Evolutionary conservation across 64 coral and sea anemone species (phyloP).

Genomic region (Montipora capricornis): DNA sequence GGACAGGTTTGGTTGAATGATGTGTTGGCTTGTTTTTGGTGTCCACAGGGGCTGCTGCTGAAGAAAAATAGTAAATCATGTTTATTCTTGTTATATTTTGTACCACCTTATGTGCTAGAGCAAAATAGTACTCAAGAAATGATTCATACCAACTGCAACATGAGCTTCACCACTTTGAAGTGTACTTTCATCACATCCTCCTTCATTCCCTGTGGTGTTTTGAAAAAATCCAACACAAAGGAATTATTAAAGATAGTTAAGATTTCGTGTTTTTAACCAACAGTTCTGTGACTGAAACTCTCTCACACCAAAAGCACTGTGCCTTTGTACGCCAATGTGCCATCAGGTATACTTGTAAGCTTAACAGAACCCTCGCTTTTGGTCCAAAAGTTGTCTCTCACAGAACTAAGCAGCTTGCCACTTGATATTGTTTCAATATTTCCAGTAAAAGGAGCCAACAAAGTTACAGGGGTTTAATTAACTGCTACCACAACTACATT

Average conservation of each 20-base stretch:
- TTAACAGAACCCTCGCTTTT: conserved; percentile 60
- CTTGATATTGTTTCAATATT: conserved; percentile 70
- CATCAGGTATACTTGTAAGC: conserved; percentile 64
- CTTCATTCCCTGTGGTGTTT: conserved; percentile 68
- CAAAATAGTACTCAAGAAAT: conserved; percentile 47
- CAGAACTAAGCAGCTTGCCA: conserved; percentile 63
- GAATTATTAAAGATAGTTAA: conserved; percentile 54
- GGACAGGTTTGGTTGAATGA: conserved; percentile 58
- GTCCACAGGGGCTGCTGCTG: conserved; percentile 67
- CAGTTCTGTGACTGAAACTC: conserved; percentile 62
- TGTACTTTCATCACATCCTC: conserved; percentile 71
- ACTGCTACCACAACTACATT: conserved; percentile 46
- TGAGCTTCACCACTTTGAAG: conserved; percentile 68
- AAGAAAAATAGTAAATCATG: conserved; percentile 38
- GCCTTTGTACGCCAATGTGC: conserved; percentile 35
- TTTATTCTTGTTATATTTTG: conserved; percentile 68
- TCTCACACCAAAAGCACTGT: conserved; percentile 60
- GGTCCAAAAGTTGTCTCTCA: conserved; percentile 67
- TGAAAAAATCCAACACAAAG: conserved; percentile 65
- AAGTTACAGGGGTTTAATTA: conserved; percentile 30
- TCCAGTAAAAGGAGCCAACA: conserved; percentile 67
- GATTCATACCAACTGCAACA: conserved; percentile 64
- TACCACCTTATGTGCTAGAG: conserved; percentile 60
- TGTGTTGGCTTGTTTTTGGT: conserved; percentile 63
- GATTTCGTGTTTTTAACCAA: conserved; percentile 23